phyloP scores from a whole-genome alignment of 2,113 vertebrate species.

The Procavia capensis region DNA sequence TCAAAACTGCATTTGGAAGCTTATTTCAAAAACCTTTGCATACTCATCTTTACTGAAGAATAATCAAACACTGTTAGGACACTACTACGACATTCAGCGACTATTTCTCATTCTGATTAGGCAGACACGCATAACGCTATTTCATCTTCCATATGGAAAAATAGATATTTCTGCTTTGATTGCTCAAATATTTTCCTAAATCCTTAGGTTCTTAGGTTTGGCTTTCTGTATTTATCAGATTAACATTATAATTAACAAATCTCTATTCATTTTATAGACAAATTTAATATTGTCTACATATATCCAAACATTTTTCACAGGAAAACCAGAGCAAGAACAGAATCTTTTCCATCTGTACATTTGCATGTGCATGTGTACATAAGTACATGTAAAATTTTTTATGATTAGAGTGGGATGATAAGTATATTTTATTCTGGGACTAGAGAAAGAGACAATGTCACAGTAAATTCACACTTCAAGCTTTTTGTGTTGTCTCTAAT shows the following conservation, averaged over 20 bases:
- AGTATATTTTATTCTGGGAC: background rate
- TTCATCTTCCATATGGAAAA: constrained; percentile 27
- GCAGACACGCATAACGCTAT: background rate
- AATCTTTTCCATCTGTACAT: background rate
- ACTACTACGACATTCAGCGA: background rate
- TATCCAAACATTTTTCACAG: background rate
- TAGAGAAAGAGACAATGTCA: background rate
- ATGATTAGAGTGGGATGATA: background rate
- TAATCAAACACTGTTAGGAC: constrained; percentile 16
- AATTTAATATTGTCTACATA: background rate
- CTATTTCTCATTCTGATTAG: constrained; percentile 42
- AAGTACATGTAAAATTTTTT: background rate
- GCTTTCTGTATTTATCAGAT: background rate
- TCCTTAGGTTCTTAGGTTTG: background rate
- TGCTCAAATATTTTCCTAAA: background rate
- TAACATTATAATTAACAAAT: background rate
- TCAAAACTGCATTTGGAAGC: constrained; percentile 24
- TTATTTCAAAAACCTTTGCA: constrained; percentile 17
- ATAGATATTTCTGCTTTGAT: background rate
- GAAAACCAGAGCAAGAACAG: background rate
- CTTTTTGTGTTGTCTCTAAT: background rate
- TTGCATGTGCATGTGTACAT: background rate
- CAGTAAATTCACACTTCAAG: background rate
- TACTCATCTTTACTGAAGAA: constrained; percentile 7
- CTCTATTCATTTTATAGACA: background rate